phyloP scores from a whole-genome alignment of 2,888 invertebrate genomes.

The Heteromyza rotundicornis region DNA sequence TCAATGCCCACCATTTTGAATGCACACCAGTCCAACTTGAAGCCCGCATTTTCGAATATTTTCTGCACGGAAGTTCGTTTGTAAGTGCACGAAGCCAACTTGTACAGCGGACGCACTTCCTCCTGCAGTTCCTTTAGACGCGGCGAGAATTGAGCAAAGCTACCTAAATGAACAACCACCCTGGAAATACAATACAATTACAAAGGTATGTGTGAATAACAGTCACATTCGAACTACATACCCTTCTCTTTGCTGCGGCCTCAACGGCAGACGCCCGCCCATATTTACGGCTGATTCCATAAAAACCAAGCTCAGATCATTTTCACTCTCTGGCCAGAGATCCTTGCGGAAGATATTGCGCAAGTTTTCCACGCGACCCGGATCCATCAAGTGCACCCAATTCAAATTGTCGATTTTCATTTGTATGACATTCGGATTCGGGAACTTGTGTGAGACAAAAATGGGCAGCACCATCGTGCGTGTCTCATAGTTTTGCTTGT shows the following conservation, averaged over 20 bases:
- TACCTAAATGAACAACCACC: conserved; percentile 82
- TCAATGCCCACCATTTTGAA: conserved; percentile 75
- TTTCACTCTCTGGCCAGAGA: conserved; percentile 78
- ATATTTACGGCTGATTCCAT: conserved; percentile 84
- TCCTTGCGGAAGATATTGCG: conserved; percentile 78
- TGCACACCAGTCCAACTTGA: conserved; percentile 87
- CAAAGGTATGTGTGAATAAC: neutral
- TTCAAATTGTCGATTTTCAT: conserved; percentile 89
- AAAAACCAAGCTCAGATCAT: conserved; percentile 81
- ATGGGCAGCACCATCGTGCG: conserved; percentile 70
- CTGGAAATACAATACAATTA: conserved; percentile 55
- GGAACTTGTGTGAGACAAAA: conserved; percentile 71
- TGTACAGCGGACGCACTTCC: conserved; percentile 82
- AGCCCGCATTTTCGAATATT: conserved; percentile 78
- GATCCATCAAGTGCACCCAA: conserved; percentile 84
- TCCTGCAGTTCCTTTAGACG: conserved; percentile 66
- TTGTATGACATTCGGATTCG: conserved; percentile 78
- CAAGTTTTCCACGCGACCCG: conserved; percentile 73
- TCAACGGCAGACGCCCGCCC: conserved; percentile 81
- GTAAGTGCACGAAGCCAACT: conserved; percentile 80
- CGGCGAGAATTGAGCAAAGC: conserved; percentile 74
- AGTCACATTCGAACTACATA: conserved; percentile 6
- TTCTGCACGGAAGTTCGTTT: conserved; percentile 86
- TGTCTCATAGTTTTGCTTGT: conserved; percentile 80
- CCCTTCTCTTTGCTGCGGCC: conserved; percentile 88